phyloP scores from a whole-genome alignment of 2,888 invertebrate species.

The Eutolmus rufibarbis region DNA sequence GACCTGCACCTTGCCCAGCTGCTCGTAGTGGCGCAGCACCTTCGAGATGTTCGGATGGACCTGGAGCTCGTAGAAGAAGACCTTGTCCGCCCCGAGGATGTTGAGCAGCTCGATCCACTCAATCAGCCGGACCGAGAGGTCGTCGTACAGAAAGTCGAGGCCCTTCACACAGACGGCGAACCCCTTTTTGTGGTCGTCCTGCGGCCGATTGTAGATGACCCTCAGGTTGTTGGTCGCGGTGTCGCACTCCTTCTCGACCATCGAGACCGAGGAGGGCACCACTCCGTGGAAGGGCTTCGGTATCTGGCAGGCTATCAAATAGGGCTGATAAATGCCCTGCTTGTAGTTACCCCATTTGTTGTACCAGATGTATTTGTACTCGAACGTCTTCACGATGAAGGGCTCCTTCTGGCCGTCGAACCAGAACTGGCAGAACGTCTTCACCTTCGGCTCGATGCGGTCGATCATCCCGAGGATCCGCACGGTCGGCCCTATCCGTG shows the following conservation, averaged over 20 bases:
- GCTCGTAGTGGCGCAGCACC: constrained; percentile 72
- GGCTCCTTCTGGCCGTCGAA: constrained; percentile 85
- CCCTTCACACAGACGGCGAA: constrained; percentile 96
- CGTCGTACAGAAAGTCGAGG: constrained; percentile 89
- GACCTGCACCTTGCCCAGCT: constrained; percentile 73
- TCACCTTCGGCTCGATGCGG: constrained; percentile 82
- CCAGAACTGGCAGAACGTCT: constrained; percentile 89
- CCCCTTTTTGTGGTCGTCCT: constrained; percentile 70
- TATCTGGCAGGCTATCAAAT: constrained; percentile 86
- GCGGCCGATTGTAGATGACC: constrained; percentile 81
- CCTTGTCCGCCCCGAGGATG: constrained; percentile 87
- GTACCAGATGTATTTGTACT: constrained; percentile 95
- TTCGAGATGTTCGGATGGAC: constrained; percentile 93
- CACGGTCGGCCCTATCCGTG: constrained; percentile 82
- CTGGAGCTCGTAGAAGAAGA: constrained; percentile 88
- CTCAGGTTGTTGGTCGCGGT: constrained; percentile 84
- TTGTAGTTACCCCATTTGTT: constrained; percentile 94
- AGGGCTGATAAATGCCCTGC: constrained; percentile 89
- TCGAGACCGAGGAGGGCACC: constrained; percentile 82
- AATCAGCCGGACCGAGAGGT: constrained; percentile 85
- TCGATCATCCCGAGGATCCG: constrained; percentile 89
- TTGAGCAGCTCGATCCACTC: constrained; percentile 93
- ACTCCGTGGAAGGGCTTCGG: constrained; percentile 76
- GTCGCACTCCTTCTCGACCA: constrained; percentile 86
- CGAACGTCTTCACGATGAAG: constrained; percentile 80